phyloP scores from a whole-genome alignment of 2,888 invertebrate species.

The Sinohyriopsis cumingii region DNA sequence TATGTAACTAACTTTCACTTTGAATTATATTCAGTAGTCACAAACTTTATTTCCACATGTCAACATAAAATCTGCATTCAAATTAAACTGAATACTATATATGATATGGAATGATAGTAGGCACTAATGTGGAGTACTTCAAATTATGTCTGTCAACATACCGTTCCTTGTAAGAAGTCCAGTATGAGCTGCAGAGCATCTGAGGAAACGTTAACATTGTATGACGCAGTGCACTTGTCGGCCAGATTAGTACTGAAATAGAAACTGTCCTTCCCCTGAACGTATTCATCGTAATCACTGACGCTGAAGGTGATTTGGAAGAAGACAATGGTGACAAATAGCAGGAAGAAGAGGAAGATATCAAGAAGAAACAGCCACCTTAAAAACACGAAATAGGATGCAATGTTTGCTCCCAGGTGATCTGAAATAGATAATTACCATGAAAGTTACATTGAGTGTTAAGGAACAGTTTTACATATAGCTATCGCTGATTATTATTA shows the following conservation, averaged over 20 bases:
- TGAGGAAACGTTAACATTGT: constrained; percentile 40
- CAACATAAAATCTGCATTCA: too few relatives aligned
- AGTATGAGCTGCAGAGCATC: constrained; percentile 41
- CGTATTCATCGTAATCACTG: constrained; percentile 25
- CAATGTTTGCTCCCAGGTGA: constrained; percentile 71
- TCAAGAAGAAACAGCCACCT: constrained; percentile 89
- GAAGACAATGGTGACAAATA: constrained; percentile 81
- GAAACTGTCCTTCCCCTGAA: constrained; percentile 27
- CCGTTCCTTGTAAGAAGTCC: constrained; percentile 64
- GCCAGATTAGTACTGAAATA: constrained; percentile 26
- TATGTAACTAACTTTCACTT: too few relatives aligned
- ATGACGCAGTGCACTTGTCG: constrained; percentile 41
- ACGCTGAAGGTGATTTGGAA: constrained; percentile 72
- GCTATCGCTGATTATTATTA: too few relatives aligned
- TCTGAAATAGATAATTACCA: constrained; percentile 40
- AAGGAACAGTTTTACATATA: too few relatives aligned
- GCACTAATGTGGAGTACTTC: not conserved
- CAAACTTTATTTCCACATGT: too few relatives aligned
- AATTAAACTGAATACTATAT: too few relatives aligned
- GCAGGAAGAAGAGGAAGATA: constrained; percentile 79
- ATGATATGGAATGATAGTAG: too few relatives aligned
- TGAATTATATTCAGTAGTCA: too few relatives aligned
- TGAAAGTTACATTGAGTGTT: too few relatives aligned
- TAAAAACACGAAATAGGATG: constrained; percentile 84
- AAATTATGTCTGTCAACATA: constrained; percentile 31